phyloP scores from a whole-genome alignment of 2,888 invertebrate species.

The Bedellia somnulentella region DNA sequence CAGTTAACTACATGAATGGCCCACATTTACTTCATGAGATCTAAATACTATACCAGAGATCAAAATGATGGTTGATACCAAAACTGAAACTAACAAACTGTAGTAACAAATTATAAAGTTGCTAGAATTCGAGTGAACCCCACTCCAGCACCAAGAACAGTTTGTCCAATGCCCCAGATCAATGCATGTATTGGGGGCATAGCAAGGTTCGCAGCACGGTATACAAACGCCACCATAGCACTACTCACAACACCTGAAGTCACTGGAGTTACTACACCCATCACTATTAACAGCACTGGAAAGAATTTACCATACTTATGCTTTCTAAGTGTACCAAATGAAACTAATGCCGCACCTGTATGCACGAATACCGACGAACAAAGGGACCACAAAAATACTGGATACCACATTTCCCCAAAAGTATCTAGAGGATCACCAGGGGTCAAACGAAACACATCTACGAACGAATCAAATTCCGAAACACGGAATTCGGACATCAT shows the following conservation, averaged over 20 bases:
- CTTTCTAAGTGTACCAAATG: slow-evolving; percentile 88
- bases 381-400: slow-evolving; percentile 93
- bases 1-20: too few relatives aligned
- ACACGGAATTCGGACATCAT: slow-evolving; percentile 60
- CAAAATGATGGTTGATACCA: too few relatives aligned
- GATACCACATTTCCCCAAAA: slow-evolving; percentile 95
- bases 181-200: slow-evolving; percentile 92
- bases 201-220: slow-evolving; percentile 83
- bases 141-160: slow-evolving; percentile 83
- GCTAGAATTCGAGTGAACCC: slow-evolving; percentile 93
- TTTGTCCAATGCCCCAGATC: slow-evolving; percentile 94
- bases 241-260: slow-evolving; percentile 88
- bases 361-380: slow-evolving; percentile 94
- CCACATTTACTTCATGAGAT: too few relatives aligned
- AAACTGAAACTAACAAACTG: too few relatives aligned
- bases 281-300: slow-evolving; percentile 81
- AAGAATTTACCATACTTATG: slow-evolving; percentile 95
- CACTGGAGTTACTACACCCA: slow-evolving; percentile 88
- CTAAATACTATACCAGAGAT: too few relatives aligned
- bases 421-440: slow-evolving; percentile 68
- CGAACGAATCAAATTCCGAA: slow-evolving; percentile 68
- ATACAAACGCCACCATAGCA: slow-evolving; percentile 92
- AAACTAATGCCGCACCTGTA: slow-evolving; percentile 85
- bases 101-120: slow-evolving; percentile 78
- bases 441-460: slow-evolving; percentile 69